Conservation (phyloP, 2,888 invertebrate species). For the Pinctada fucata region DNA sequence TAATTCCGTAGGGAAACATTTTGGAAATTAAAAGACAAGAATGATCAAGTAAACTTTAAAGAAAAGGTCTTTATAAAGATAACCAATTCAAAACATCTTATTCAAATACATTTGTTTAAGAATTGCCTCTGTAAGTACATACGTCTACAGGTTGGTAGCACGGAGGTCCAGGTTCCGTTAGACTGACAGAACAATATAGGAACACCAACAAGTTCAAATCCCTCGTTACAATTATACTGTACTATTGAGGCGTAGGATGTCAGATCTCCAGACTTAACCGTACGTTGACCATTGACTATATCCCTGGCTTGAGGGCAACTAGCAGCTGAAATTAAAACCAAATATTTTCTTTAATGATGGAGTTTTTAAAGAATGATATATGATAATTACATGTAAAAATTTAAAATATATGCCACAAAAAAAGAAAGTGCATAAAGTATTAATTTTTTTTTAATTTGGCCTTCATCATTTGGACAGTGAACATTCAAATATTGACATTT, state of each 20-base stretch:
- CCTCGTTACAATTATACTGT: constrained; percentile 57
- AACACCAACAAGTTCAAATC: constrained; percentile 59
- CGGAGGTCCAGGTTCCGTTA: constrained; percentile 52
- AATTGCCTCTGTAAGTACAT: background rate
- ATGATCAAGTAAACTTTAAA: too few species aligned
- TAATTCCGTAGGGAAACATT: too few species aligned
- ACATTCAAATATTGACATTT: too few species aligned
- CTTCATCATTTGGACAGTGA: too few species aligned
- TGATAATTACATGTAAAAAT: background rate
- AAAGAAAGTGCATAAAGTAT: too few species aligned
- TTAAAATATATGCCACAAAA: too few species aligned
- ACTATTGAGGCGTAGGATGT: constrained; percentile 53
- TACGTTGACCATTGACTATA: constrained; percentile 36
- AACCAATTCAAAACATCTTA: too few species aligned
- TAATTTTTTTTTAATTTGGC: too few species aligned
- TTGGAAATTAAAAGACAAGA: too few species aligned
- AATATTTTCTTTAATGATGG: background rate
- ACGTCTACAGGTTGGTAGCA: constrained; percentile 47
- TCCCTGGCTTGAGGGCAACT: constrained; percentile 25
- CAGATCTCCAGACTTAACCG: constrained; percentile 35
- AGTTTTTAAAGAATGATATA: background rate
- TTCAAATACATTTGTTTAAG: too few species aligned
- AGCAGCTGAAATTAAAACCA: constrained; percentile 39
- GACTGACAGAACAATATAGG: constrained; percentile 59
- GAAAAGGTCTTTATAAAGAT: too few species aligned